phyloP scores from a whole-genome alignment of 1,140 invertebrate species.

The Euura saliciscinereae region DNA sequence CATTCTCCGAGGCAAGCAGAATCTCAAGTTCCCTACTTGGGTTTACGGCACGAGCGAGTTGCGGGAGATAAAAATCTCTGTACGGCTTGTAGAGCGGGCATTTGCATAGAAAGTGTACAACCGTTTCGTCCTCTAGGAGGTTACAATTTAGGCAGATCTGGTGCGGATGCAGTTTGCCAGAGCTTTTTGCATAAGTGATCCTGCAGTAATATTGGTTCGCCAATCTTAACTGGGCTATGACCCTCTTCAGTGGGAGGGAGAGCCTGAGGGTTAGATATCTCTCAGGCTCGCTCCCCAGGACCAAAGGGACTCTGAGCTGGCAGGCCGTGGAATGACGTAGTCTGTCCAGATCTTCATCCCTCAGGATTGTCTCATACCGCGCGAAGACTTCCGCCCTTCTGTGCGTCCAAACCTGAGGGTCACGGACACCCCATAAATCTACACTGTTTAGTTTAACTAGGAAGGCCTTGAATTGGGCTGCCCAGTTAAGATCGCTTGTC shows the following conservation, averaged over 20 bases:
- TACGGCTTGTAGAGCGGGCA: conserved; percentile 10
- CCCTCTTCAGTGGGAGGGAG: conserved; percentile 1
- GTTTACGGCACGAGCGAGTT: not conserved
- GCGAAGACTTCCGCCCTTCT: conserved; percentile 1
- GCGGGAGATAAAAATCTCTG: not conserved
- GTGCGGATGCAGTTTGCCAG: conserved; percentile 10
- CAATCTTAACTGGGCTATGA: conserved; percentile 14
- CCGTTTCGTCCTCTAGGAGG: conserved; percentile 9
- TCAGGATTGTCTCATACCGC: not conserved
- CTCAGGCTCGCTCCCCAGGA: not conserved
- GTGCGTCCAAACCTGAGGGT: conserved; percentile 2
- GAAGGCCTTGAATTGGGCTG: conserved; percentile 12
- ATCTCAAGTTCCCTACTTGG: not conserved
- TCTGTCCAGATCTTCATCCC: conserved; percentile 12
- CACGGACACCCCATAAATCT: conserved; percentile 8
- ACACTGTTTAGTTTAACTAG: not conserved
- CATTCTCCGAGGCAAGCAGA: conserved; percentile 1
- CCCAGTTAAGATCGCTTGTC: conserved; percentile 10
- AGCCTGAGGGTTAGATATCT: conserved; percentile 13
- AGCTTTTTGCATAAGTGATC: conserved; percentile 9
- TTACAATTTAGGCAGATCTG: conserved; percentile 13
- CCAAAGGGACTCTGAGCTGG: conserved; percentile 9
- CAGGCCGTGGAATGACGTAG: conserved; percentile 8
- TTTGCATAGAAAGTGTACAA: conserved; percentile 13
- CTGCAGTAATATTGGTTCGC: conserved; percentile 6